A percentile compares a stretch with the other conserved stretches of the same genome.
phyloP scores from a whole-genome alignment of 2,797 vertebrate genomes.

The Arrhamphus sclerolepis region DNA sequence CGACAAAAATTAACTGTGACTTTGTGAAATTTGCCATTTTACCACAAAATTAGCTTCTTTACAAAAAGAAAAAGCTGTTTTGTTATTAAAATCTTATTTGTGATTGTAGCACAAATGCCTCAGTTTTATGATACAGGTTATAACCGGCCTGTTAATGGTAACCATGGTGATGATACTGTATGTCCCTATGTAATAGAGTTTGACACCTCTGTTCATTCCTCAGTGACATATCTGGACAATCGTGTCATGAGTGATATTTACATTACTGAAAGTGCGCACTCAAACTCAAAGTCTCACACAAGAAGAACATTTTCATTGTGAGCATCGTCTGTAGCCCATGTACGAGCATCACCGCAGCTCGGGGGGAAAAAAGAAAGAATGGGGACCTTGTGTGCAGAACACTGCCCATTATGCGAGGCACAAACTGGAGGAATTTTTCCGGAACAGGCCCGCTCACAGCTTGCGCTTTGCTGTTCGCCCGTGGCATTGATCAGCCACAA shows the following conservation, averaged over 20 bases:
- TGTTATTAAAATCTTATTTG: no score
- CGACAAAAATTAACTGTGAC: no score
- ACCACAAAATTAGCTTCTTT: no score
- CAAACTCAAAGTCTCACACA: conserved; percentile 51
- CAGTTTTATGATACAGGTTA: no score
- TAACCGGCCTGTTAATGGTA: no score
- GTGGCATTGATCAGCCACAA: conserved; percentile 66
- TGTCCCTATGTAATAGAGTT: no score
- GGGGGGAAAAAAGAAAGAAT: conserved; percentile 45
- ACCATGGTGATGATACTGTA: no score
- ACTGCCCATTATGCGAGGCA: conserved; percentile 68
- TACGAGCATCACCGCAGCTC: conserved; percentile 35
- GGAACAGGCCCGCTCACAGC: conserved; percentile 80
- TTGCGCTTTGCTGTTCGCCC: conserved; percentile 73
- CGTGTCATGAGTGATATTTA: conserved; percentile 53
- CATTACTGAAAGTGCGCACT: conserved; percentile 47
- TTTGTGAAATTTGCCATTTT: no score
- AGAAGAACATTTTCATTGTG: conserved; percentile 68
- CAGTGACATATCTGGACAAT: conserved; percentile 54
- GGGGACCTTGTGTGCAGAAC: conserved; percentile 66
- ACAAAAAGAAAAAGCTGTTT: no score
- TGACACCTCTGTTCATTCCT: conserved; percentile 45
- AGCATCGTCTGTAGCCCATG: conserved; percentile 43
- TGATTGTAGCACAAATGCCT: no score
- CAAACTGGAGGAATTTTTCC: conserved; percentile 72